Evolutionary conservation across 1,140 invertebrate species (phyloP), one percentile per base, ranked within the genome.

Genomic region (Diorhabda sublineata): DNA sequence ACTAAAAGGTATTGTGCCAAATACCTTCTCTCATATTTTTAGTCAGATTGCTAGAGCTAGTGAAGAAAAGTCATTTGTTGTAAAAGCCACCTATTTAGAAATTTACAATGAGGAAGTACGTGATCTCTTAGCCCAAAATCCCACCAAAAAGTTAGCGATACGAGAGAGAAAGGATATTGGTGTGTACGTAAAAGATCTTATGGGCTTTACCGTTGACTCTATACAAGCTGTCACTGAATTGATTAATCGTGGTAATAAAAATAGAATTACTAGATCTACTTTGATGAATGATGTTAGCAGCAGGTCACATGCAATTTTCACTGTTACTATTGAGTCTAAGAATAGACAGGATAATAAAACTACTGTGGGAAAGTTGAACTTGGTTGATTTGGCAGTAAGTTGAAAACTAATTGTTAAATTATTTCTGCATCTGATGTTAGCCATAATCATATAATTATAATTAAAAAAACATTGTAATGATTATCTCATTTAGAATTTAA

Each of bases 281-380:
- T 96, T 98, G 76, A 99, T 99, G 97, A 99, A 99, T 83, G 92
- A 96, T 72, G 95, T 98, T 79, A 97, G 95, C 76, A 98, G 96
- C 0, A 83, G 98, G 26, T 98, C 97, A 2, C 98, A 99, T 86
- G 97, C 98, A 42, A 99, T 99, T 69, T 99, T 99, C 83, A 94
- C 97, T 62, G 94, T 99, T 41, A 98, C 96, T 0, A 92, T 99
- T 47, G 98, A 99, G 84, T 93, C 95, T 77, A 95, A 92, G 77
- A 91, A 90, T 85, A 82, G 86, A 84, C 85, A 96, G 84, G 84
- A 92, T 83, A 82, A 85, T 58, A 87, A 87, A 74, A 90, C 91
- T 11, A 86, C 89, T 60, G 90, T 91, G 76, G 90, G 90, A 58
- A 89, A 91, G 75, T 80, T 92, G 58, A 90, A 92, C 77, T 80